Base-by-base conservation (phyloP, 2,797 vertebrate genomes). In the Sternotherus odoratus region DNA sequence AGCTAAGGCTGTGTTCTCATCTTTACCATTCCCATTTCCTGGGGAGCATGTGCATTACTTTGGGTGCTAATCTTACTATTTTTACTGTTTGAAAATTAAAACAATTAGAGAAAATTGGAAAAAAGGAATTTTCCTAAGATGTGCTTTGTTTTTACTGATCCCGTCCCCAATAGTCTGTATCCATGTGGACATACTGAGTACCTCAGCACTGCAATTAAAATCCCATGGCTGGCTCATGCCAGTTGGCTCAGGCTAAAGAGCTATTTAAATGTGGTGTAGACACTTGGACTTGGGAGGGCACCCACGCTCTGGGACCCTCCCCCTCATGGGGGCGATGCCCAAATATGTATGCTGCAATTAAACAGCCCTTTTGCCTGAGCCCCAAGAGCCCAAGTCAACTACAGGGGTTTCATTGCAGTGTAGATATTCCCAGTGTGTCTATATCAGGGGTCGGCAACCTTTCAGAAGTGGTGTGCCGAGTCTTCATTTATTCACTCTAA, bases 111-210 rank as follows among this genome's bases (percentile, higher is more conserved):
- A 54, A 54, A 54, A 54, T 23, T 60, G 56, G 28, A 60, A 57
- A 12, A 16, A 51, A 43, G 12, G 88, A 66, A 77, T 15, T 9
- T 1, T 49, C 39, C 12, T 13, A 9, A 74, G 63, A 83, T 33
- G 75, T 0, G 0, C 12, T 26, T 43, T 39, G 60, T 16, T 17
- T 48, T 86, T 3, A 1, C 9, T 50, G 75, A 36, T 17, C n/a
- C 21, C 12, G 6, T 91, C 33, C 8, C 60, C 79, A 2, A 75
- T 11, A 2, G 16, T 86, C 4, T 2, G 1, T 2, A 0, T 36
- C 23, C n/a, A 12, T 43, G 43, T 28, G 26, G 12, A 56, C 54
- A 56, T n/a, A n/a, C 15, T n/a, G 15, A 33, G 33, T 63, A 63
- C 4, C 13, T 63, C 33, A n/a, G 33, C 8, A n/a, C 33, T 33